phyloP scores from a whole-genome alignment of 2,888 invertebrate genomes.

The Standfussiana lucernea region DNA sequence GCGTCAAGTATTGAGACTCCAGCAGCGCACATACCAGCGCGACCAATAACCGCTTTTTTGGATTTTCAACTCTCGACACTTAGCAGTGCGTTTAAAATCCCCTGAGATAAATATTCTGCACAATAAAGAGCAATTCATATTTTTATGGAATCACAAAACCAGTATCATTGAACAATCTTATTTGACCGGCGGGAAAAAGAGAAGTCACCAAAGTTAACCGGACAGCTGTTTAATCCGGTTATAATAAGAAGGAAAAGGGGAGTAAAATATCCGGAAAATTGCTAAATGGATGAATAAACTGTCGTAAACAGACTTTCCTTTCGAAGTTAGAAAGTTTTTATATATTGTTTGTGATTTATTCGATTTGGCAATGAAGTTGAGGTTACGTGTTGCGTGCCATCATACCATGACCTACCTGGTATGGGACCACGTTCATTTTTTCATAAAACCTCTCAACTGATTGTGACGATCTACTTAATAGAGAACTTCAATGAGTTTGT shows the following conservation, averaged over 20 bases:
- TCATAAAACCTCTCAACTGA: not conserved
- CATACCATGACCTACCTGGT: not conserved
- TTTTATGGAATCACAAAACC: not conserved
- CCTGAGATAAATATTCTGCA: not conserved
- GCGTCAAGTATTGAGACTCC: not conserved
- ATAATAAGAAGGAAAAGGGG: slow-evolving; percentile 25
- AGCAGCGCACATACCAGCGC: not conserved
- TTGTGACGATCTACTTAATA: not conserved
- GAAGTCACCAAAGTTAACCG: slow-evolving; percentile 19
- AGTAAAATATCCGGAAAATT: slow-evolving; percentile 26
- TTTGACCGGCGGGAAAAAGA: slow-evolving; percentile 14
- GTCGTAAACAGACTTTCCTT: not conserved
- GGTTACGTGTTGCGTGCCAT: slow-evolving; percentile 27
- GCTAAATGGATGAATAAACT: slow-evolving; percentile 28
- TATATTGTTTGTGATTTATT: slow-evolving; percentile 19
- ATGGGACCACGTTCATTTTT: not conserved
- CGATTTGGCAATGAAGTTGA: not conserved
- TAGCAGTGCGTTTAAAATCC: not conserved
- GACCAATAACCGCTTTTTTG: too few species aligned
- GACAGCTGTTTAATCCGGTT: slow-evolving; percentile 31
- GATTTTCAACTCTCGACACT: not conserved
- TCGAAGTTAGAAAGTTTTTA: slow-evolving; percentile 15
- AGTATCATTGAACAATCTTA: not conserved
- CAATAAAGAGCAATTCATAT: not conserved
- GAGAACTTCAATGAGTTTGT: too few species aligned